Conservation (phyloP, 2,888 invertebrate genomes). For the Clitarchus hookeri region DNA sequence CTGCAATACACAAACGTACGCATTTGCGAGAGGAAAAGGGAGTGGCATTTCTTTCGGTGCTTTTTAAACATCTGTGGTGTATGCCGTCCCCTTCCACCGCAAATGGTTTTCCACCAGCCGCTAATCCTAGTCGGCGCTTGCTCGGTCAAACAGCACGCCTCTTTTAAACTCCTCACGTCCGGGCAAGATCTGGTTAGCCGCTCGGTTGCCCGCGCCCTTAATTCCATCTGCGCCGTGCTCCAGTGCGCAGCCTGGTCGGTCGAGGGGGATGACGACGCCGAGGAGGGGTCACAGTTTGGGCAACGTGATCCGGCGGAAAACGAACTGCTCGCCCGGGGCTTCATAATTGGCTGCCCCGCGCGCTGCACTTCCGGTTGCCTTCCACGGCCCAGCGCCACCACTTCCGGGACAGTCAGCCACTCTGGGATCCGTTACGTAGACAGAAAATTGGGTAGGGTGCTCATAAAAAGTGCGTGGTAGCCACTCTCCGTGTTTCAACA, state of each 20-base stretch:
- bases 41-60: too few relatives aligned
- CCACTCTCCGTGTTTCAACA: too few relatives aligned
- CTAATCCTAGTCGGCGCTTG: background rate
- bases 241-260: background rate
- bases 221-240: background rate
- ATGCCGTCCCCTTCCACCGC: too few relatives aligned
- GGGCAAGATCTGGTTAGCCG: background rate
- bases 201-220: background rate
- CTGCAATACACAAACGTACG: too few relatives aligned
- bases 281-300: background rate
- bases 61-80: too few relatives aligned
- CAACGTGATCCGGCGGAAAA: background rate
- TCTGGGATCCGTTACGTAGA: too few relatives aligned
- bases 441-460: too few relatives aligned
- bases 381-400: constrained; percentile 6
- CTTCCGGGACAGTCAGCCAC: background rate
- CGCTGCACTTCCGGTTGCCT: constrained; percentile 19
- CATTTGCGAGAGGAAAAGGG: too few relatives aligned
- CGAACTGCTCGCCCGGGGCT: too few relatives aligned
- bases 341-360: background rate
- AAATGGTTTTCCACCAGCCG: background rate
- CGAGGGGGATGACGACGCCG: background rate
- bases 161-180: background rate
- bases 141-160: background rate
- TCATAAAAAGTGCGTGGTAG: too few relatives aligned